Conservation (phyloP, 1,140 invertebrate genomes). For the Campodea augens region DNA sequence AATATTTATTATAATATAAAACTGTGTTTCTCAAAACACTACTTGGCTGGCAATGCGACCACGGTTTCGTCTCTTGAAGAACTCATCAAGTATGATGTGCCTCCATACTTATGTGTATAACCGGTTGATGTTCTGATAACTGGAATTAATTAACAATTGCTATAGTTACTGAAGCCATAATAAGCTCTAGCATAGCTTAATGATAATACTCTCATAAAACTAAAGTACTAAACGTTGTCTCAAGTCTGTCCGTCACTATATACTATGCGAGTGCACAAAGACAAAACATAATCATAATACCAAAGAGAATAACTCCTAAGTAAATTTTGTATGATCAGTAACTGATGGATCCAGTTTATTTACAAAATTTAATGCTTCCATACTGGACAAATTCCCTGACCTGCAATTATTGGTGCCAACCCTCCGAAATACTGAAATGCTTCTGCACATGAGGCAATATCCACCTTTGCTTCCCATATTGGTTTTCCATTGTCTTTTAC, state of each 20-base stretch:
- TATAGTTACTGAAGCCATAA: no score
- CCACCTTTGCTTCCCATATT: constrained; percentile 29
- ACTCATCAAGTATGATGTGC: no score
- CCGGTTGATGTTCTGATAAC: no score
- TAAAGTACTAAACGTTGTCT: constrained; percentile 7
- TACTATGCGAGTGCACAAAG: not conserved
- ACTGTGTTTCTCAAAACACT: no score
- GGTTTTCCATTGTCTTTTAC: constrained; percentile 30
- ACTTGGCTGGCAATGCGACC: no score
- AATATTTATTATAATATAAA: no score
- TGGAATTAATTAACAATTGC: no score
- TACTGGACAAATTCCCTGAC: constrained; percentile 2
- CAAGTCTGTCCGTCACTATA: not conserved
- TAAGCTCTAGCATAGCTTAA: no score
- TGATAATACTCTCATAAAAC: no score
- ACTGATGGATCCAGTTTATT: not conserved
- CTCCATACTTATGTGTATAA: no score
- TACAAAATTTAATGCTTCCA: not conserved
- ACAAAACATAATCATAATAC: not conserved
- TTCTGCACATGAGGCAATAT: constrained; percentile 28
- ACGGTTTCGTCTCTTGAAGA: no score
- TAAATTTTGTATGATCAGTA: not conserved
- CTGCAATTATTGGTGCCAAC: constrained; percentile 17
- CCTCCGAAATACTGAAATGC: constrained; percentile 28
- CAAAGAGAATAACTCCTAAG: not conserved